phyloP scores from a whole-genome alignment of 2,888 invertebrate species.

The Homarus gammarus region DNA sequence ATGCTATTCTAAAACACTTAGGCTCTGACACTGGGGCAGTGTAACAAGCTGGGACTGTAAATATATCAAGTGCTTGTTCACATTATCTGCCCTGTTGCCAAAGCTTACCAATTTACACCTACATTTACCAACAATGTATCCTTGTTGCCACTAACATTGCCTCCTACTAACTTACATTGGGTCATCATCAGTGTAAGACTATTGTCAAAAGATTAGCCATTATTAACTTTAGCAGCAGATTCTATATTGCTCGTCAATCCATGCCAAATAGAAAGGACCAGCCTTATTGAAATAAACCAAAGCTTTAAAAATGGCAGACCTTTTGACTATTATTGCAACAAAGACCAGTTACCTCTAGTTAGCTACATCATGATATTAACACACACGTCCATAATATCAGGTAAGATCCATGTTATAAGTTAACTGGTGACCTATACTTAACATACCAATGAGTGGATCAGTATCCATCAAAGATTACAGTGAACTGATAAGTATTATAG shows the following conservation, averaged over 20 bases:
- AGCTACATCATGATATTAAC: constrained; percentile 71
- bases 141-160: constrained; percentile 74
- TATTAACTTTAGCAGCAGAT: constrained; percentile 52
- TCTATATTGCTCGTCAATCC: constrained; percentile 60
- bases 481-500: constrained; percentile 60
- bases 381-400: constrained; percentile 71
- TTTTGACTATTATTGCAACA: constrained; percentile 70
- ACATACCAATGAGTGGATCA: constrained; percentile 66
- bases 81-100: constrained; percentile 62
- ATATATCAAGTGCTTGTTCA: constrained; percentile 53
- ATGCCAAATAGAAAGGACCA: constrained; percentile 62
- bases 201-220: constrained; percentile 68
- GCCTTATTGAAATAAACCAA: constrained; percentile 48
- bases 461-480: constrained; percentile 67
- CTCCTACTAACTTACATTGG: constrained; percentile 72
- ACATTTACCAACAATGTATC: constrained; percentile 73
- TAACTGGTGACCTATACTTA: constrained; percentile 72
- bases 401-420: constrained; percentile 71
- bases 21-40: constrained; percentile 68
- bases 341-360: constrained; percentile 71
- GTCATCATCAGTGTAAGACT: constrained; percentile 73
- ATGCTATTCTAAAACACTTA: constrained; percentile 73
- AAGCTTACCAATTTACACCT: constrained; percentile 66
- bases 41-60: constrained; percentile 63
- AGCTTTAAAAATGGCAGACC: constrained; percentile 58